phyloP scores from a whole-genome alignment of 2,797 vertebrate genomes.

The Astyanax mexicanus region DNA sequence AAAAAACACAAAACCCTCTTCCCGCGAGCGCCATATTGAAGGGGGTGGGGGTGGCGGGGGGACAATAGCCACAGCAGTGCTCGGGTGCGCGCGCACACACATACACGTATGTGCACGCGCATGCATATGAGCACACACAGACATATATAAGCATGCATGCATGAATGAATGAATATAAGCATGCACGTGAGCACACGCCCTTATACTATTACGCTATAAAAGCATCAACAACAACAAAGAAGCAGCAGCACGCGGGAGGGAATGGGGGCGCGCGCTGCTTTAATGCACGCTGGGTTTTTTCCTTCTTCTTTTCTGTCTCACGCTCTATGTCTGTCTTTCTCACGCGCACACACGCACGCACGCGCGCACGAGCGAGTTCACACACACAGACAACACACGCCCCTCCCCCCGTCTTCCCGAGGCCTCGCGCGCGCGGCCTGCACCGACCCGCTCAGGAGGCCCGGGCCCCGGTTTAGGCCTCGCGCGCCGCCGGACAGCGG shows the following conservation, averaged over 20 bases:
- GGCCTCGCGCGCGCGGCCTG: constrained; percentile 82
- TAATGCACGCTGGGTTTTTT: not conserved
- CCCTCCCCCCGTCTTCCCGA: constrained; percentile 41
- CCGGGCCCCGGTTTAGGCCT: constrained; percentile 66
- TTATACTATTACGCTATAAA: no score
- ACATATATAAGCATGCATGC: not conserved
- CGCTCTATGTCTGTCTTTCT: not conserved
- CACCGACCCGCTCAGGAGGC: no score
- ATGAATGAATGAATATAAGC: not conserved
- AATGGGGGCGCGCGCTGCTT: not conserved
- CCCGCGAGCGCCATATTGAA: constrained; percentile 55
- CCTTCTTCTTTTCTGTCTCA: no score
- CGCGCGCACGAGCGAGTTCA: not conserved
- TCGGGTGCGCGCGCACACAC: not conserved
- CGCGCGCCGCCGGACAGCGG: not conserved
- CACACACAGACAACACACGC: not conserved
- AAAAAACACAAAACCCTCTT: constrained; percentile 37
- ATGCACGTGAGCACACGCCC: not conserved
- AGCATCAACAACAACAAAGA: no score
- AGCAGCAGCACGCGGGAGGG: no score
- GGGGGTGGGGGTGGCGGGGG: not conserved
- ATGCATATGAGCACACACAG: not conserved
- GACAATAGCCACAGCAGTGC: not conserved
- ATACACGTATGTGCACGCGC: not conserved
- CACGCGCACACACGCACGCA: not conserved